Percentiles rank a stretch among this genome's conserved stretches.
Evolutionary conservation across 2,888 invertebrate species (phyloP).

Genomic region (Acleris holmiana): DNA sequence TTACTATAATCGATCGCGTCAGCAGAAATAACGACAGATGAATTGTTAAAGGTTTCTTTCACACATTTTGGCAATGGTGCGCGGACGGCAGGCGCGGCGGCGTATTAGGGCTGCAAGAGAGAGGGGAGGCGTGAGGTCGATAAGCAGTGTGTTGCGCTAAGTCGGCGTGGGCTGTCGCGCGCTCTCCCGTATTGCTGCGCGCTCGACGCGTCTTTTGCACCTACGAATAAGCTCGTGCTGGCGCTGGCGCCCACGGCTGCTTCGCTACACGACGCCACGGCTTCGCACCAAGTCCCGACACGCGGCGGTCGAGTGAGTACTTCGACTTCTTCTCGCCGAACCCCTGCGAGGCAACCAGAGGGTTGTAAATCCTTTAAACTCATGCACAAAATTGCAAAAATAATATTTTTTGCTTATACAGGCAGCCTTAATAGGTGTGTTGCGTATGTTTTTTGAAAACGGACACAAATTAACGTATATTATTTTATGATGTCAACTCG

Average conservation of each 20-base stretch:
- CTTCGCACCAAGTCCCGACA: constrained; percentile 27
- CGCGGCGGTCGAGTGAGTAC: constrained; percentile 21
- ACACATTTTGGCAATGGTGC: constrained; percentile 71
- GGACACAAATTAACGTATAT: not conserved
- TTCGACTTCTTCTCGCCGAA: not conserved
- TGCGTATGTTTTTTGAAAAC: constrained; percentile 10
- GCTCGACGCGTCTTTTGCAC: constrained; percentile 44
- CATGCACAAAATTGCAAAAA: constrained; percentile 12
- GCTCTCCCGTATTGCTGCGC: constrained; percentile 41
- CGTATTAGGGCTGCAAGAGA: constrained; percentile 57
- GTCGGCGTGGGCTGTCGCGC: constrained; percentile 56
- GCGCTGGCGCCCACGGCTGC: constrained; percentile 40
- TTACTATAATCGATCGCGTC: constrained; percentile 32
- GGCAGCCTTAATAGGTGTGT: not conserved
- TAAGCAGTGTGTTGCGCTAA: constrained; percentile 68
- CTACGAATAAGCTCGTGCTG: constrained; percentile 14
- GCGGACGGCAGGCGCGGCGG: constrained; percentile 66
- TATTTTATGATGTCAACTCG: too few species aligned
- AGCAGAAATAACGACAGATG: constrained; percentile 66
- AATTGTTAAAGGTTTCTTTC: constrained; percentile 70
- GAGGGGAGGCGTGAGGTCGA: constrained; percentile 69
- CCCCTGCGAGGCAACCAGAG: constrained; percentile 25
- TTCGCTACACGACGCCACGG: constrained; percentile 41
- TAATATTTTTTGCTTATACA: constrained; percentile 3
- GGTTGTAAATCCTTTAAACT: constrained; percentile 19